phyloP scores from a whole-genome alignment of 2,113 vertebrate species.

The Crotalus viridis region DNA sequence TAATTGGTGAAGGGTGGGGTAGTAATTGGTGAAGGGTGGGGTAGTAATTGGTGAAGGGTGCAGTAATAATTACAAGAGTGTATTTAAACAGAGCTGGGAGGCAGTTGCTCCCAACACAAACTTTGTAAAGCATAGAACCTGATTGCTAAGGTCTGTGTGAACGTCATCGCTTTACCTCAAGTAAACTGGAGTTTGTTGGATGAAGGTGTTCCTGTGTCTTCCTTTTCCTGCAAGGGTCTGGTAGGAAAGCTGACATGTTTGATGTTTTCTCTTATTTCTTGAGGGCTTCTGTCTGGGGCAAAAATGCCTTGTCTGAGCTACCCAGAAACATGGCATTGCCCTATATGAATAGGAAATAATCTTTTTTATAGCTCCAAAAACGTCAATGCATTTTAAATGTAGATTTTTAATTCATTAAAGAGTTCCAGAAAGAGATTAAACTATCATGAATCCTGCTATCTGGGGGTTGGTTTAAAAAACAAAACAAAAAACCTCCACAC shows the following conservation, averaged over 20 bases:
- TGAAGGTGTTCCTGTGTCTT: no score
- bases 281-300: neutral
- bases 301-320: neutral
- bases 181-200: no score
- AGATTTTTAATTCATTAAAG: neutral
- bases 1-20: no score
- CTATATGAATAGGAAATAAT: neutral
- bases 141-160: no score
- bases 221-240: no score
- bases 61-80: no score
- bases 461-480: slow-evolving; percentile 2
- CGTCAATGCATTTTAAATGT: neutral
- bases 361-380: neutral
- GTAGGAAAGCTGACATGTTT: neutral
- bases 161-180: no score
- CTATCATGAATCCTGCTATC: slow-evolving; percentile 5
- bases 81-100: no score
- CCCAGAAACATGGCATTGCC: neutral
- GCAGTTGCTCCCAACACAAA: no score
- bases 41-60: no score
- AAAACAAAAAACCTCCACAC: slow-evolving; percentile 8
- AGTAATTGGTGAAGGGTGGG: no score
- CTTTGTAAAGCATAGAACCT: no score
- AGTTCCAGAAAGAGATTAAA: neutral
- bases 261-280: neutral